phyloP scores from a whole-genome alignment of 1,140 invertebrate species.

The Archivesica marissinica region DNA sequence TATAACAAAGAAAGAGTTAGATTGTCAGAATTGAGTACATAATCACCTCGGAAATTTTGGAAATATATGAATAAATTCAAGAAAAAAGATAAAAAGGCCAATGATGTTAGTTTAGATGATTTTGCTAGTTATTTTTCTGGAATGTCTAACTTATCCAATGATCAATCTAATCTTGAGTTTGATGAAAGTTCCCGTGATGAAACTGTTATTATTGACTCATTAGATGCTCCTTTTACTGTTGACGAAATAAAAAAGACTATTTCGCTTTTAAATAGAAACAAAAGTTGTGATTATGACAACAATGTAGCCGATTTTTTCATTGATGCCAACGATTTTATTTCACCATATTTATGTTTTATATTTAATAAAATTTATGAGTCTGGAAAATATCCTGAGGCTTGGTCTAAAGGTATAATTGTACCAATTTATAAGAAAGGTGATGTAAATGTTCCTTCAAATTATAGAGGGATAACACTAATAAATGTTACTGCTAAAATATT shows the following conservation, averaged over 20 bases:
- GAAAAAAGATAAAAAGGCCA: neutral
- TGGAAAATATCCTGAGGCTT: slow-evolving; percentile 12
- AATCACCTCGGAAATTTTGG: neutral
- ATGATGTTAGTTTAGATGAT: neutral
- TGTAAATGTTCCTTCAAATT: slow-evolving; percentile 39
- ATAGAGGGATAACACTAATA: slow-evolving; percentile 58
- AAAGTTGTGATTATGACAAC: neutral
- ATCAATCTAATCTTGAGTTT: neutral
- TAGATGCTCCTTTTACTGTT: slow-evolving; percentile 8
- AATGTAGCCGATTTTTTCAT: neutral
- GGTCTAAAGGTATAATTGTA: slow-evolving; percentile 44
- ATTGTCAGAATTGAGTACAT: neutral
- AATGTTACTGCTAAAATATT: too few species aligned
- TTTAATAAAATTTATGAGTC: slow-evolving; percentile 54
- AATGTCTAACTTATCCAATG: neutral
- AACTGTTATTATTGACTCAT: neutral
- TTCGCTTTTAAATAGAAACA: neutral
- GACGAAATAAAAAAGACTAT: neutral
- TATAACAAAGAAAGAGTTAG: slow-evolving; percentile 1
- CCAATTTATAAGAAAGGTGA: slow-evolving; percentile 60
- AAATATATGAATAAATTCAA: slow-evolving; percentile 21
- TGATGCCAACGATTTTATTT: neutral
- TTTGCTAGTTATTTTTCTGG: neutral
- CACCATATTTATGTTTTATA: neutral
- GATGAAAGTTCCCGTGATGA: neutral